These are phyloP conservation scores for Polietes domitor DNA, from an alignment of 2,888 invertebrate genomes.

Conservation along the genomic window DNA sequence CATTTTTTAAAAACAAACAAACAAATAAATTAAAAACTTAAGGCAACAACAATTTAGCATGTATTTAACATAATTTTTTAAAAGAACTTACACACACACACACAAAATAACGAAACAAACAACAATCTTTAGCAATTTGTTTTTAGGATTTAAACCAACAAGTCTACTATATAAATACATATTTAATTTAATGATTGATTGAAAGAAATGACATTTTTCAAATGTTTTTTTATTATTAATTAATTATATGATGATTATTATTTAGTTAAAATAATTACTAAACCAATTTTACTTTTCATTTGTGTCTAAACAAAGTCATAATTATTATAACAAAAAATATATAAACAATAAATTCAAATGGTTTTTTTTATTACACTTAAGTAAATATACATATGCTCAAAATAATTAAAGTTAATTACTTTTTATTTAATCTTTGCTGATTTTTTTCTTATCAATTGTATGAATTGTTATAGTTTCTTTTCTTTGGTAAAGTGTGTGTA, in stretches of 20 bases:
- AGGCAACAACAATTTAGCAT: slow-evolving; percentile 32
- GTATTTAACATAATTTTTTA: slow-evolving; percentile 31
- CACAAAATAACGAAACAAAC: background rate
- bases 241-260: slow-evolving; percentile 5
- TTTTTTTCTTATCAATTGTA: background rate
- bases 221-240: slow-evolving; percentile 27
- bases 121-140: slow-evolving; percentile 11
- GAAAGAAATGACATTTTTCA: slow-evolving; percentile 39
- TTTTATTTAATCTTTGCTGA: background rate
- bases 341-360: slow-evolving; percentile 21
- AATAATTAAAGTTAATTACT: slow-evolving; percentile 45
- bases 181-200: slow-evolving; percentile 26
- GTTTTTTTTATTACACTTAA: slow-evolving; percentile 19
- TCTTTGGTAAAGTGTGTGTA: background rate
- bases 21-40: slow-evolving; percentile 18
- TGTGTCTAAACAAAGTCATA: slow-evolving; percentile 48
- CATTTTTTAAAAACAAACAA: slow-evolving; percentile 36
- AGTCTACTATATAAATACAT: background rate
- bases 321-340: slow-evolving; percentile 30
- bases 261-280: slow-evolving; percentile 43
- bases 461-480: slow-evolving; percentile 2
- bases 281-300: slow-evolving; percentile 35
- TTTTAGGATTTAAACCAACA: slow-evolving; percentile 25
- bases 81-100: slow-evolving; percentile 14
- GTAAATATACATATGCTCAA: slow-evolving; percentile 55